phyloP scores from a whole-genome alignment of 2,797 vertebrate genomes.

The Erithacus rubecula region DNA sequence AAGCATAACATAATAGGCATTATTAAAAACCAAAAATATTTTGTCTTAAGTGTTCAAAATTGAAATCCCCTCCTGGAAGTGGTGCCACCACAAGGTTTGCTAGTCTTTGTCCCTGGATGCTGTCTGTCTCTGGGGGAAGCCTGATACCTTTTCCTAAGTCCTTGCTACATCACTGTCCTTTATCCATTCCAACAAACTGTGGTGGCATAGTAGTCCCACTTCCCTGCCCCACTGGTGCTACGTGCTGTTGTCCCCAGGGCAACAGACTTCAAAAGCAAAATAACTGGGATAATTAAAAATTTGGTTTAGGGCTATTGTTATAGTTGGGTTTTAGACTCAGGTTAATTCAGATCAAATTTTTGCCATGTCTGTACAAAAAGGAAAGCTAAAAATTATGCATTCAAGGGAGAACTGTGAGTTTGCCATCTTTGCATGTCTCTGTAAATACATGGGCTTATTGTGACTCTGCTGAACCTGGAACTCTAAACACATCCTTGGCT shows the following conservation, averaged over 20 bases:
- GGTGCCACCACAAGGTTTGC: neutral
- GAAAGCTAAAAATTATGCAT: neutral
- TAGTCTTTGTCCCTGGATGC: neutral
- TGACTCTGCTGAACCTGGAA: slow-evolving; percentile 29
- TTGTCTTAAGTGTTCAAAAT: neutral
- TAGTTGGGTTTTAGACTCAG: neutral
- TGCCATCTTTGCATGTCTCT: neutral
- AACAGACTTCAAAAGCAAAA: neutral
- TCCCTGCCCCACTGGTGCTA: neutral
- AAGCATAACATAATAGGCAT: neutral
- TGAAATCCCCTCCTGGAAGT: neutral
- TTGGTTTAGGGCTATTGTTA: neutral
- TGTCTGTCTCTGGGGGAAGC: neutral
- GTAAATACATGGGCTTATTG: slow-evolving; percentile 13
- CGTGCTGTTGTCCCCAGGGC: neutral
- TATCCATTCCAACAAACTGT: neutral
- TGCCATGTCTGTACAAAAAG: neutral
- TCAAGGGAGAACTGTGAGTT: neutral
- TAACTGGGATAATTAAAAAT: neutral
- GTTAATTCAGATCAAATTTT: neutral
- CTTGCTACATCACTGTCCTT: neutral
- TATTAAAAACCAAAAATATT: neutral
- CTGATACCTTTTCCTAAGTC: neutral
- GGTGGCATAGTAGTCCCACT: neutral
- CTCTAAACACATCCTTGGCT: slow-evolving; percentile 53